Evolutionary conservation across 2,888 invertebrate genomes (phyloP).

Genomic region (Microchrysa polita): DNA sequence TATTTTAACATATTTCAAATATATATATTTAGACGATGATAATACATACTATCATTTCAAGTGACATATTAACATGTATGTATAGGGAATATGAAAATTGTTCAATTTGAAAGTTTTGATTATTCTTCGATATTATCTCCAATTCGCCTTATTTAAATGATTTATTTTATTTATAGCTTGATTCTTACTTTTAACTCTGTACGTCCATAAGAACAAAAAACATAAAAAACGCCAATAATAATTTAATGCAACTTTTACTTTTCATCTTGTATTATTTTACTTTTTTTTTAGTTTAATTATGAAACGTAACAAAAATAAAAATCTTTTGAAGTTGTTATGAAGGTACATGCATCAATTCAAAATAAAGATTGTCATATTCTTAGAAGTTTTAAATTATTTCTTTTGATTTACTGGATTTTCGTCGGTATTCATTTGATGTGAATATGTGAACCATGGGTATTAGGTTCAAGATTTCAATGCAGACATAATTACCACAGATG

Average conservation of each 20-base stretch:
- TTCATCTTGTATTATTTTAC: slow-evolving; percentile 38
- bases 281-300: slow-evolving; percentile 9
- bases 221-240: slow-evolving; percentile 35
- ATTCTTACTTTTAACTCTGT: slow-evolving; percentile 16
- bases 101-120: slow-evolving; percentile 1
- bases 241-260: slow-evolving; percentile 24
- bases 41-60: slow-evolving; percentile 18
- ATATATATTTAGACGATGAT: slow-evolving; percentile 3
- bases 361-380: slow-evolving; percentile 30
- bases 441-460: too few species aligned
- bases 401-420: too few species aligned
- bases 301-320: slow-evolving; percentile 39
- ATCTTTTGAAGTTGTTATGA: slow-evolving; percentile 33
- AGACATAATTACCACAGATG: too few species aligned
- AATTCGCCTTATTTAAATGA: slow-evolving; percentile 8
- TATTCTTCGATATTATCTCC: slow-evolving; percentile 7
- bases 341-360: slow-evolving; percentile 4
- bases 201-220: slow-evolving; percentile 29
- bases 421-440: too few species aligned
- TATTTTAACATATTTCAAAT: slow-evolving; percentile 26
- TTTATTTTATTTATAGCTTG: slow-evolving; percentile 10
- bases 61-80: slow-evolving; percentile 30
- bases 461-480: too few species aligned
- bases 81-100: slow-evolving; percentile 20
- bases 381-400: slow-evolving; percentile 24